Evolutionary conservation across 2,113 vertebrate species (phyloP).

Genomic region (Leucosticte australis): DNA sequence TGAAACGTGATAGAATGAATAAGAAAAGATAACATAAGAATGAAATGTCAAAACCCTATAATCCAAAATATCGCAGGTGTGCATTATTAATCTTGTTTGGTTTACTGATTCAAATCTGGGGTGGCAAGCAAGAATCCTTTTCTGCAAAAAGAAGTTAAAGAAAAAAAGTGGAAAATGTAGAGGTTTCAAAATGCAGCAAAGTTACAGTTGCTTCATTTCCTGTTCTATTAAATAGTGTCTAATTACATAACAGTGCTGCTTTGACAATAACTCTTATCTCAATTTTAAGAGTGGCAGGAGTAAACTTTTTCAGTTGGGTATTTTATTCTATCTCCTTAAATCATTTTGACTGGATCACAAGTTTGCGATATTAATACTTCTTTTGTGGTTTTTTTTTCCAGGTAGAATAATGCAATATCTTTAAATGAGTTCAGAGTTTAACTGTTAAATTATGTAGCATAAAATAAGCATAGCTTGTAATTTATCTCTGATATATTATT

Average conservation of each 20-base stretch:
- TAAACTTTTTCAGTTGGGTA: neutral
- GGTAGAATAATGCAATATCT: neutral
- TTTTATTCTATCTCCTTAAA: neutral
- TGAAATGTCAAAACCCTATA: neutral
- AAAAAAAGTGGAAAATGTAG: neutral
- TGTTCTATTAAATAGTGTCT: neutral
- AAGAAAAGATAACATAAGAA: neutral
- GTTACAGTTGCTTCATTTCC: neutral
- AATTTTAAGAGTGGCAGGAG: neutral
- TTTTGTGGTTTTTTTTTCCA: neutral
- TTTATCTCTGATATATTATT: neutral
- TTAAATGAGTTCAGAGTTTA: conserved; percentile 23
- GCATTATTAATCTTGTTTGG: neutral
- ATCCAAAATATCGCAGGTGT: neutral
- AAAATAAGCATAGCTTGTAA: conserved; percentile 4
- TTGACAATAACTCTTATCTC: neutral
- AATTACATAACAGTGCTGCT: neutral
- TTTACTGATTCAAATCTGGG: neutral
- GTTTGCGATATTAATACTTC: neutral
- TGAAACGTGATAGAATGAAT: neutral
- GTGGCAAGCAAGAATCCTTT: neutral
- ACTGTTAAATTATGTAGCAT: neutral
- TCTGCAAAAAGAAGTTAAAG: neutral
- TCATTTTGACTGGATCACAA: neutral
- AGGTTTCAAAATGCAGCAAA: neutral